phyloP scores from a whole-genome alignment of 2,888 invertebrate genomes.

The Lagria hirta region DNA sequence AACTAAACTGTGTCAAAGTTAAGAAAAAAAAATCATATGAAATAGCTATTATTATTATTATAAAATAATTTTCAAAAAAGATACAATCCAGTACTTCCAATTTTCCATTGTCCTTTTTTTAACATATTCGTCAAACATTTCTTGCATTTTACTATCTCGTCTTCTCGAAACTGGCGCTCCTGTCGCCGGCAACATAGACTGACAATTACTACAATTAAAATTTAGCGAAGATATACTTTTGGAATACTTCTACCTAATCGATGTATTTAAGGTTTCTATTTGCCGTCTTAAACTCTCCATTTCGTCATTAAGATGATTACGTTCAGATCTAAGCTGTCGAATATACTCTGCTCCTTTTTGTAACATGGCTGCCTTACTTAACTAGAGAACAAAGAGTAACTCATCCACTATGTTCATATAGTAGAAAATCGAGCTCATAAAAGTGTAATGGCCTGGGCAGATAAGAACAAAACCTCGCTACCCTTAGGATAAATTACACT shows the following conservation, averaged over 20 bases:
- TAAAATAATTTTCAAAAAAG: slow-evolving; percentile 55
- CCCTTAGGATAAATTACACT: no score
- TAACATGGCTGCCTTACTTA: slow-evolving; percentile 95
- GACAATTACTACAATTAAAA: slow-evolving; percentile 72
- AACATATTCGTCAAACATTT: slow-evolving; percentile 92
- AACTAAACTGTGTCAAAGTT: slow-evolving; percentile 72
- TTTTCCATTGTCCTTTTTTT: slow-evolving; percentile 81
- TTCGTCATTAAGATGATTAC: slow-evolving; percentile 84
- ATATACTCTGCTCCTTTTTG: slow-evolving; percentile 97
- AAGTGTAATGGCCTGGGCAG: no score
- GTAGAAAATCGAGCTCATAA: no score
- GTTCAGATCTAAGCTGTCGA: slow-evolving; percentile 80
- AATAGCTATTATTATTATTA: not conserved
- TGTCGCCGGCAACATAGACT: slow-evolving; percentile 91
- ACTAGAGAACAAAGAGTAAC: slow-evolving; percentile 54
- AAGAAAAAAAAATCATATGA: slow-evolving; percentile 2
- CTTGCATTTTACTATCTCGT: slow-evolving; percentile 85
- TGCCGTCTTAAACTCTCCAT: slow-evolving; percentile 85
- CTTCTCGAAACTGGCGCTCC: slow-evolving; percentile 92
- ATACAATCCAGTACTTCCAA: slow-evolving; percentile 99
- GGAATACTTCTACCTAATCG: slow-evolving; percentile 70
- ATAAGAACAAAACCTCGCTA: no score
- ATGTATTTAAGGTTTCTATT: slow-evolving; percentile 86
- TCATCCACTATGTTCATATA: not conserved
- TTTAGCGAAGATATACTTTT: not conserved